Percentiles rank a stretch among this genome's conserved stretches.
phyloP scores from a whole-genome alignment of 1,140 invertebrate genomes.

The Magallana gigas region DNA sequence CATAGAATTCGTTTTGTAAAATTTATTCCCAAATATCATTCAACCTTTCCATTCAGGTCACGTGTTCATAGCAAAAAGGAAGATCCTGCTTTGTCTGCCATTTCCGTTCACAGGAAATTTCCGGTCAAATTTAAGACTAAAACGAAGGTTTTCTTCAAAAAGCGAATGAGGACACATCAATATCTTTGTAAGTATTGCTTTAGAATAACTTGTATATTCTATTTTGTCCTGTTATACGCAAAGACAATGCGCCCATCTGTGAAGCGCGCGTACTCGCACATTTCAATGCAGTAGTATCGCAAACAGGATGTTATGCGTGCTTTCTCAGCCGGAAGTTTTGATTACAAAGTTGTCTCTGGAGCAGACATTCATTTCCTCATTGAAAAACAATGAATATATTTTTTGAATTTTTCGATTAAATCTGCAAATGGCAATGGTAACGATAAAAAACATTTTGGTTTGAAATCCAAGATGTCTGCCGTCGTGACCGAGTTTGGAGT shows the following conservation, averaged over 20 bases:
- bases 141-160: neutral
- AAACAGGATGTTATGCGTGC: slow-evolving; percentile 76
- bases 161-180: slow-evolving; percentile 11
- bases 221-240: neutral
- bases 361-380: slow-evolving; percentile 77
- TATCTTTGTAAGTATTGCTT: neutral
- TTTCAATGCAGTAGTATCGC: slow-evolving; percentile 27
- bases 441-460: neutral
- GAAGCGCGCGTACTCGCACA: slow-evolving; percentile 37
- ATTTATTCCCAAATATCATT: neutral
- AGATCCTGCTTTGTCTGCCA: slow-evolving; percentile 69
- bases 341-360: slow-evolving; percentile 70
- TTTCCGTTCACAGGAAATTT: slow-evolving; percentile 74
- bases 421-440: neutral
- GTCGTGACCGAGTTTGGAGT: slow-evolving; percentile 30
- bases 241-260: slow-evolving; percentile 10
- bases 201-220: neutral
- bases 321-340: slow-evolving; percentile 76
- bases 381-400: slow-evolving; percentile 9
- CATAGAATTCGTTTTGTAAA: neutral
- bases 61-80: slow-evolving; percentile 64
- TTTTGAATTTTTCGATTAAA: neutral
- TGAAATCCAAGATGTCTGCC: slow-evolving; percentile 49
- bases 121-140: slow-evolving; percentile 66
- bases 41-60: slow-evolving; percentile 50